Evolutionary conservation across 2,888 invertebrate species (phyloP), one percentile per base, ranked within the genome.

Genomic region (Sclerodermus sp.): DNA sequence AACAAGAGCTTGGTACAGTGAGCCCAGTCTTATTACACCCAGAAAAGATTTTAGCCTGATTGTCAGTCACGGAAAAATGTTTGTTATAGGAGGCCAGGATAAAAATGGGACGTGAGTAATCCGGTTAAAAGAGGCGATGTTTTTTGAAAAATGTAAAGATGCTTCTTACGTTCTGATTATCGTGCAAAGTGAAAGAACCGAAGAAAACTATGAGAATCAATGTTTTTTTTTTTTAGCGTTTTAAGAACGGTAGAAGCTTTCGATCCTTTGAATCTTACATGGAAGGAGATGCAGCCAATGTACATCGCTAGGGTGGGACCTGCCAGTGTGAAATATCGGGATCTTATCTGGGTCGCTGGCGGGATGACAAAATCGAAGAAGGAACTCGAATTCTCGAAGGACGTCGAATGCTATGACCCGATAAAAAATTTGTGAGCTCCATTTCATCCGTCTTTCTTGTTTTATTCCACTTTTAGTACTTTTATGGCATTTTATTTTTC

Each of bases 281-380:
- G 88, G 87, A 78, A 77, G 41, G 82, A 82, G 64, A 81, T 85
- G 53, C 79, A 83, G 1, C 76, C 86, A 0, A 82, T 88, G 83
- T 73, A 78, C 17, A 79, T 80, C 9, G 82, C 85, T 0, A 80
- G 87, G 38, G 83, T 85, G 79, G 87, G 87, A 1, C 80, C 84
- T 30, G 86, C 85, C 0, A 81, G 83, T 49, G 79, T 82, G 42
- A 84, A 85, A 66, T 85, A 84, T 72, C 79, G 83, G 23, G 84
- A 85, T 61, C 82, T 84, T 63, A 87, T 89, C 74, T 88, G 88
- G 88, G 85, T 87, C 40, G 87, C 86, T 10, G 89, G 89, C 36
- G 89, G 89, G 34, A 84, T 88, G 84, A 84, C 84, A 8, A 82
- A 82, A 15, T 82, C 83, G 62, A 82, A 81, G 68, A 81, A 81